These are phyloP conservation scores for Nasonia oneida DNA, from an alignment of 2,888 invertebrate genomes.

Conservation along the genomic window DNA sequence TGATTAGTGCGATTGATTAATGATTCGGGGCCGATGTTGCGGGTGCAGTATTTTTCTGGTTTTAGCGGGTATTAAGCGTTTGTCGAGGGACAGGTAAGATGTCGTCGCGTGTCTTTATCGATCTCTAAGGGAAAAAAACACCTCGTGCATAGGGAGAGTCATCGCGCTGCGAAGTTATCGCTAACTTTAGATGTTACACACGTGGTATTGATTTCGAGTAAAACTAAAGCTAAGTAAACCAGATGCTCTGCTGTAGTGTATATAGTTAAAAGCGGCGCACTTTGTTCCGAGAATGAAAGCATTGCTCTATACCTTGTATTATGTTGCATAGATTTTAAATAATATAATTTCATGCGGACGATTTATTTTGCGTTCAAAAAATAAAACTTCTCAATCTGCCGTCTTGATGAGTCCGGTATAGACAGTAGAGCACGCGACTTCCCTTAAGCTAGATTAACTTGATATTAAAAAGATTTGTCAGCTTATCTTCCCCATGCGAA, in stretches of 20 bases:
- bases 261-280: background rate
- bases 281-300: slow-evolving; percentile 2
- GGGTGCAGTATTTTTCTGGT: background rate
- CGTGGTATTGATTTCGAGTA: slow-evolving; percentile 19
- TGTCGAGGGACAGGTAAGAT: background rate
- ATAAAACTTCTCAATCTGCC: background rate
- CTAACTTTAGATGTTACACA: slow-evolving; percentile 7
- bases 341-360: background rate
- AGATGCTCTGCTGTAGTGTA: background rate
- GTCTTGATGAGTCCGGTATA: slow-evolving; percentile 1
- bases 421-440: background rate
- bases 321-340: too few relatives aligned
- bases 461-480: slow-evolving; percentile 44
- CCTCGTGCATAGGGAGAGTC: background rate
- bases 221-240: slow-evolving; percentile 28
- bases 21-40: background rate
- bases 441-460: slow-evolving; percentile 38
- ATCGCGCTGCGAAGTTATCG: background rate
- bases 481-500: slow-evolving; percentile 40
- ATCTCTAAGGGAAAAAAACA: background rate
- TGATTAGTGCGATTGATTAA: background rate
- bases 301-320: background rate
- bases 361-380: background rate
- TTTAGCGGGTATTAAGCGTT: background rate
- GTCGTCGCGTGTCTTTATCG: background rate